Conservation (phyloP, 2,113 vertebrate genomes). For the Ochotona princeps region DNA sequence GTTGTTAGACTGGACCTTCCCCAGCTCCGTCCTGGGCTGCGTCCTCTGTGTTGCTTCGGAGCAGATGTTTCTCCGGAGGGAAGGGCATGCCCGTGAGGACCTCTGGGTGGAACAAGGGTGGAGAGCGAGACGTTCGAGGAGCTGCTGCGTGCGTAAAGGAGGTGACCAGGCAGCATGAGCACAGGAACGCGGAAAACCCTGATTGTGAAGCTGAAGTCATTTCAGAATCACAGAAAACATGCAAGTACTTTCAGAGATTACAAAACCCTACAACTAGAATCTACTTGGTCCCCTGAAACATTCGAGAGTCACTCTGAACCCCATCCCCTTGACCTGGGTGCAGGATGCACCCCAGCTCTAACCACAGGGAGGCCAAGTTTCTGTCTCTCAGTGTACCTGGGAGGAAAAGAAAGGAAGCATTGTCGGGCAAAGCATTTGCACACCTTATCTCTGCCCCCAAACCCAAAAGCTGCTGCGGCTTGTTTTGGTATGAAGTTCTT, state of each 20-base stretch:
- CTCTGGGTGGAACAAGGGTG: neutral
- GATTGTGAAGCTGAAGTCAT: neutral
- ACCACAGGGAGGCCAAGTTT: neutral
- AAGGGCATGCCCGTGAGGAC: neutral
- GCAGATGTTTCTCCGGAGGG: neutral
- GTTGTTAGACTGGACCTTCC: neutral
- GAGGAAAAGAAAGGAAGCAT: neutral
- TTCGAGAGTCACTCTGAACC: neutral
- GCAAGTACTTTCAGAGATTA: neutral
- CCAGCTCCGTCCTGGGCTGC: neutral
- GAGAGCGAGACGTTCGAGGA: neutral
- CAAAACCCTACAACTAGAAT: neutral
- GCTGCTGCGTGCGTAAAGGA: neutral
- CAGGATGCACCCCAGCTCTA: neutral
- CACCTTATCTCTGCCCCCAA: neutral
- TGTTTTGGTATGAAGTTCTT: too few species aligned
- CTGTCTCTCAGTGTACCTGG: neutral
- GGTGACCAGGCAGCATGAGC: neutral
- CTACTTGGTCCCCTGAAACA: neutral
- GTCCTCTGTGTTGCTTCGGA: neutral
- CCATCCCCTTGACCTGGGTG: neutral
- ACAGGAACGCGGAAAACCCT: neutral
- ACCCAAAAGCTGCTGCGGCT: neutral
- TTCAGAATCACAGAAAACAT: constrained; percentile 32
- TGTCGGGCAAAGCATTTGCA: neutral